Evolutionary conservation across 2,113 vertebrate genomes (phyloP).

Genomic region (Periophthalmus modestus): DNA sequence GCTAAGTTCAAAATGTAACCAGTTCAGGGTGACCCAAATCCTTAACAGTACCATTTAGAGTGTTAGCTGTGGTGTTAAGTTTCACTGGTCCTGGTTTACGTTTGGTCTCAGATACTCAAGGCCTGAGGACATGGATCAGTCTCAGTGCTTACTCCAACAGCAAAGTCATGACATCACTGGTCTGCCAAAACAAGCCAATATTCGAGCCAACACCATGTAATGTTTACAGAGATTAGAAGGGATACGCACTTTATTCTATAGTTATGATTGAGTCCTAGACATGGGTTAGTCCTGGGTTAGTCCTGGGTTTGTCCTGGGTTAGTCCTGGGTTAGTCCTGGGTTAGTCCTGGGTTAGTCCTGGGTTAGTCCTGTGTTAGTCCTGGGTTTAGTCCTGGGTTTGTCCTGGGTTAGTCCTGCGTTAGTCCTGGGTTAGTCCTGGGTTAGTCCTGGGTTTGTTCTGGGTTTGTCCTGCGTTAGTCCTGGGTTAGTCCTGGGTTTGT

Average conservation of each 20-base stretch:
- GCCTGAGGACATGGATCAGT: slow-evolving; percentile 63
- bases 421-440: too few relatives aligned
- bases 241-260: neutral
- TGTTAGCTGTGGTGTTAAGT: slow-evolving; percentile 27
- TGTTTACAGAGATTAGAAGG: neutral
- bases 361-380: neutral
- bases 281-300: neutral
- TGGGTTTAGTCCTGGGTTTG: too few relatives aligned
- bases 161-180: slow-evolving; percentile 56
- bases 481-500: too few relatives aligned
- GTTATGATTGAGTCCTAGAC: neutral
- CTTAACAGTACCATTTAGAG: neutral
- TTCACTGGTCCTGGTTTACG: slow-evolving; percentile 23
- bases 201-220: slow-evolving; percentile 1
- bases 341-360: neutral
- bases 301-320: too few relatives aligned
- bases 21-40: neutral
- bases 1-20: neutral
- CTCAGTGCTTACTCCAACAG: slow-evolving; percentile 38
- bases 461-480: too few relatives aligned
- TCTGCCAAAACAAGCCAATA: slow-evolving; percentile 37
- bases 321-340: too few relatives aligned
- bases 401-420: too few relatives aligned
- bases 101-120: slow-evolving; percentile 48
- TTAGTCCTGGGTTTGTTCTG: too few relatives aligned